Evolutionary conservation across 2,797 vertebrate species (phyloP).

Genomic region (Champsocephalus gunnari): DNA sequence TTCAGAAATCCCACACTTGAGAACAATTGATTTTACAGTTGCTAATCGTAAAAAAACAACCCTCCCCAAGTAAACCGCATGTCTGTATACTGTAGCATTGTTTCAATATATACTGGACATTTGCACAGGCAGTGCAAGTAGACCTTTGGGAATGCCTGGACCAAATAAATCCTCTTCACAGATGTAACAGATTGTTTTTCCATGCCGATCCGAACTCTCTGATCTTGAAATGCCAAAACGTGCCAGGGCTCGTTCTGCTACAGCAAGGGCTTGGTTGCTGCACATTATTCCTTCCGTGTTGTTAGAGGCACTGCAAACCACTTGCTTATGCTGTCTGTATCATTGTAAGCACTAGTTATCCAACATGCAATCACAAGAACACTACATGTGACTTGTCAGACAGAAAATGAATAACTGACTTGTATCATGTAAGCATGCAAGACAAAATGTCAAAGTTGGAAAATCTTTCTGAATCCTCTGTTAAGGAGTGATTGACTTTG

Average conservation of each 20-base stretch:
- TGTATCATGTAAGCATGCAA: not conserved
- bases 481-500: slow-evolving; percentile 19
- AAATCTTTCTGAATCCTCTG: slow-evolving; percentile 3
- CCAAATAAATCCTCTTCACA: not conserved
- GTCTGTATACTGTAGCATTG: not conserved
- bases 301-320: no score
- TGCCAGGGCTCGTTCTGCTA: not conserved
- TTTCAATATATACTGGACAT: not conserved
- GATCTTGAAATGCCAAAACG: not conserved
- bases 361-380: not conserved
- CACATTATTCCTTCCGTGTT: no score
- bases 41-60: not conserved
- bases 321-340: no score
- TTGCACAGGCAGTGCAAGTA: not conserved
- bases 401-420: not conserved
- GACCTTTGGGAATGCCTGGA: not conserved
- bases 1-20: not conserved
- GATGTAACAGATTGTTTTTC: not conserved
- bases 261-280: not conserved
- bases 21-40: not conserved
- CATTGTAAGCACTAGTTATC: not conserved
- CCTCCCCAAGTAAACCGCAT: not conserved
- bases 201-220: not conserved
- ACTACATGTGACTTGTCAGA: not conserved
- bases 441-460: slow-evolving; percentile 9